Evolutionary conservation across 2,797 vertebrate species (phyloP), one percentile per base, ranked within the genome.

Genomic region (Onychomys leucogaster): DNA sequence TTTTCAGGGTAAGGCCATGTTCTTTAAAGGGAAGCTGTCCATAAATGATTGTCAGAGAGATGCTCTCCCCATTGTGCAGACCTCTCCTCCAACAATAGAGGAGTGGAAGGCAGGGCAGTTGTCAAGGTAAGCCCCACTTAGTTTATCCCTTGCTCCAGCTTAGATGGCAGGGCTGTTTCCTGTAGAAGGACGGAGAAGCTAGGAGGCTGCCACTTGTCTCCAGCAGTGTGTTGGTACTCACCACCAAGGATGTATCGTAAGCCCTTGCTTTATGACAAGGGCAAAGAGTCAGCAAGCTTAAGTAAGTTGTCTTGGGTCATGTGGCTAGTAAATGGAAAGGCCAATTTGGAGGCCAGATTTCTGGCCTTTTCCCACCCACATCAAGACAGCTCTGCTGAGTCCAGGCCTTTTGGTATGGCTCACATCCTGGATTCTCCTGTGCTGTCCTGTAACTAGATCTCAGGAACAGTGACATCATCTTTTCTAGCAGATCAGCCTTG

Each of bases 401-500:
- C 92, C 0, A 69, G 65, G 61, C 25, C 63, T 94, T 90, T 67
- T 73, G 92, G 92, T 81, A 25, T 19, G 37, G 6, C 32, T 37
- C 11, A 0, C 25, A n/a, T 91, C 89, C 92, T 95, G 90, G 55
- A 73, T 87, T 93, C 89, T 96, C 90, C 92, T 57, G 77, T 86
- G 61, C 57, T 77, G 46, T 91, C 93, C 81, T 89, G 67, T 89
- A 94, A 95, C 95, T 46, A 41, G 85, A 93, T 83, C 96, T 91
- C 91, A 77, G 87, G 87, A 95, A 91, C 92, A 89, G 82, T 76
- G 55, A 57, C 77, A 69, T 57, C 94, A 89, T 96, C 77, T 52
- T 96, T 89, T 82, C 34, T 94, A 94, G 49, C 37, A 71, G 93
- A 81, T 95, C 41, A 57, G 71, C 17, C 43, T 83, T 95, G 23